These are phyloP conservation scores for Acanthopagrus latus DNA, from an alignment of 2,797 vertebrate species.

Conservation along the genomic window DNA sequence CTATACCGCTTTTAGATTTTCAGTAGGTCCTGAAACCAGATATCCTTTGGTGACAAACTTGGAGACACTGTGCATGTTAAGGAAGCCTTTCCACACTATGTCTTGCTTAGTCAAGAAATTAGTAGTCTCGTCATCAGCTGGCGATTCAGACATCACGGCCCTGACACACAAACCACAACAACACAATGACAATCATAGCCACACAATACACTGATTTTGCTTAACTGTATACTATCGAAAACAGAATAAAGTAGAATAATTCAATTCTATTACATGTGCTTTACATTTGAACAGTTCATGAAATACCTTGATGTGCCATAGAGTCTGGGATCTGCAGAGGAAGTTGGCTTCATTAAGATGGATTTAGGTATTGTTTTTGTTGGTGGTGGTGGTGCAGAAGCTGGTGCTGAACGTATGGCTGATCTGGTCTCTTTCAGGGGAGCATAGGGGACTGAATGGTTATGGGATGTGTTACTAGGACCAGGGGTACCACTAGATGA, in stretches of 20 bases:
- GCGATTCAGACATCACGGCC: constrained; percentile 81
- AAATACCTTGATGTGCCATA: constrained; percentile 87
- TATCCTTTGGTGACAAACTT: constrained; percentile 98
- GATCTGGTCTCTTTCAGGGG: constrained; percentile 68
- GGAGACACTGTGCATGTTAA: constrained; percentile 96
- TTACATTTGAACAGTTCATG: background rate
- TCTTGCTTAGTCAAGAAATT: constrained; percentile 92
- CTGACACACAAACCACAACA: constrained; percentile 83
- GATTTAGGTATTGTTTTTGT: constrained; percentile 88
- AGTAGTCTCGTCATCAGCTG: constrained; percentile 87
- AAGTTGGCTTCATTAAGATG: constrained; percentile 91
- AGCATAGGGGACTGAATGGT: constrained; percentile 49
- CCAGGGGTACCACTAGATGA: constrained; percentile 20
- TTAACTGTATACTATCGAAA: background rate
- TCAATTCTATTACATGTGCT: background rate
- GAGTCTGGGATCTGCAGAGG: constrained; percentile 87
- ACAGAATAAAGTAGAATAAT: background rate
- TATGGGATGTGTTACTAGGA: constrained; percentile 47
- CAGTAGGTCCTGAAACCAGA: constrained; percentile 93
- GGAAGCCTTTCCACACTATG: constrained; percentile 97
- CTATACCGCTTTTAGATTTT: constrained; percentile 92
- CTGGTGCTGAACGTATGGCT: constrained; percentile 60
- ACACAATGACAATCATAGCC: constrained; percentile 15
- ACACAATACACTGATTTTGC: background rate
- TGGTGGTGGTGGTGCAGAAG: constrained; percentile 58